Percentiles rank a stretch among this genome's conserved stretches.
These are phyloP conservation scores for Morpho deidamia DNA, from an alignment of 2,888 invertebrate species.

Conservation along the genomic window DNA sequence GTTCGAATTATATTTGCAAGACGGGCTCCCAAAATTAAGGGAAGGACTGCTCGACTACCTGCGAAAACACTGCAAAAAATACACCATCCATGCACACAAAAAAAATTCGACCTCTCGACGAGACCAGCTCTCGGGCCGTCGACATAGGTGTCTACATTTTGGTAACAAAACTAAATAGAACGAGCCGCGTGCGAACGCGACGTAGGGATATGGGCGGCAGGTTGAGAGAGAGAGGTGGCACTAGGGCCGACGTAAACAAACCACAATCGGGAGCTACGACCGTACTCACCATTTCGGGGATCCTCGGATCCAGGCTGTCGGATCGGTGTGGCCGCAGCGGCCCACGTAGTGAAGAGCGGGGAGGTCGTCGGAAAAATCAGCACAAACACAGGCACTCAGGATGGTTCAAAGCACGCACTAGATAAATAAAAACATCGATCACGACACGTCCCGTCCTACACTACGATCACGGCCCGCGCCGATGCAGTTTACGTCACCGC, in stretches of 20 bases:
- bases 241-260: conserved; percentile 75
- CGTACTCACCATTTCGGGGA: conserved; percentile 76
- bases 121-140: conserved; percentile 58
- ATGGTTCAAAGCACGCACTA: conserved; percentile 55
- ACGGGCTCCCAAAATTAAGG: conserved; percentile 41
- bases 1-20: conserved; percentile 18
- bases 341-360: conserved; percentile 70
- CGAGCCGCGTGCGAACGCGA: conserved; percentile 68
- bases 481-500: conserved; percentile 78
- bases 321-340: conserved; percentile 49
- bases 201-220: conserved; percentile 71
- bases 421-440: conserved; percentile 45
- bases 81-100: conserved; percentile 57
- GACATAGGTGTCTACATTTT: conserved; percentile 72
- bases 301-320: conserved; percentile 46
- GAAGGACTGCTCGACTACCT: conserved; percentile 55
- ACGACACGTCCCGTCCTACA: conserved; percentile 75
- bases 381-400: conserved; percentile 61
- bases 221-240: conserved; percentile 67
- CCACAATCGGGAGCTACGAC: conserved; percentile 72
- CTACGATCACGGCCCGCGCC: conserved; percentile 73
- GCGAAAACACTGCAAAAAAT: conserved; percentile 67
- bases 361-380: conserved; percentile 52
- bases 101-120: conserved; percentile 66
- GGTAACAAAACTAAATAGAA: conserved; percentile 78